A percentile compares a stretch with the other conserved stretches of the same genome.
These are phyloP conservation scores for Nansenia antarctica DNA, from an alignment of 2,113 vertebrate genomes.

Conservation along the genomic window DNA sequence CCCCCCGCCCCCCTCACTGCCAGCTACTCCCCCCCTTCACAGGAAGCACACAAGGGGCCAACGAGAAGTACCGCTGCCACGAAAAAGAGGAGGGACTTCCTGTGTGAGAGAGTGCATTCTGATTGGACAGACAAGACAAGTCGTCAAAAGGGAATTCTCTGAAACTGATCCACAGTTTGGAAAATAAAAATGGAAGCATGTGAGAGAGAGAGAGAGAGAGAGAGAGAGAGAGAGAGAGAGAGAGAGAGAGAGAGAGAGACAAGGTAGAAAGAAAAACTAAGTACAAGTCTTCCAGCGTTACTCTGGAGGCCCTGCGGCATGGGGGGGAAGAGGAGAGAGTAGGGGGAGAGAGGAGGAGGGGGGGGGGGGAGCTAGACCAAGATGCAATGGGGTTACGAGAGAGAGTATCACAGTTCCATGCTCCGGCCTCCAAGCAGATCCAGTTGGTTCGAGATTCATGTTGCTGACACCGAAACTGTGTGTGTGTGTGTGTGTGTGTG, in stretches of 20 bases:
- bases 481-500: conserved; percentile 15
- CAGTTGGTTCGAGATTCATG: conserved; percentile 56
- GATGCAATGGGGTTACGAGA: conserved; percentile 52
- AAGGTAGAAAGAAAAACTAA: neutral
- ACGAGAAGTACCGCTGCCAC: neutral
- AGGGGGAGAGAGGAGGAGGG: conserved; percentile 26
- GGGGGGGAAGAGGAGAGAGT: neutral
- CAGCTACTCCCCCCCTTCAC: neutral
- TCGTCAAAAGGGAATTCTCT: neutral
- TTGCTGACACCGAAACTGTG: conserved; percentile 27
- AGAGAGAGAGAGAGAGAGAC: neutral
- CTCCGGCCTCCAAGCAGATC: conserved; percentile 58
- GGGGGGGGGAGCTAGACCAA: conserved; percentile 49
- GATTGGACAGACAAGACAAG: conserved; percentile 1
- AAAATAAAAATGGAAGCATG: conserved; percentile 1
- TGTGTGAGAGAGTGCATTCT: conserved; percentile 1
- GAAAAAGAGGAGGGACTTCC: neutral
- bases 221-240: neutral
- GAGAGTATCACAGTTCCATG: conserved; percentile 50
- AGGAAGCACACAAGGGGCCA: conserved; percentile 12
- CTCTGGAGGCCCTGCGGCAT: neutral
- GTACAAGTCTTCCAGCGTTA: neutral
- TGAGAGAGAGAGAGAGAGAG: conserved; percentile 3
- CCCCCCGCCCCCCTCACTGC: neutral
- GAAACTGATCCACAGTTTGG: neutral